Percentiles rank a stretch among this genome's conserved stretches.
Evolutionary conservation across 2,888 invertebrate genomes (phyloP).

Genomic region (Allygus modestus): DNA sequence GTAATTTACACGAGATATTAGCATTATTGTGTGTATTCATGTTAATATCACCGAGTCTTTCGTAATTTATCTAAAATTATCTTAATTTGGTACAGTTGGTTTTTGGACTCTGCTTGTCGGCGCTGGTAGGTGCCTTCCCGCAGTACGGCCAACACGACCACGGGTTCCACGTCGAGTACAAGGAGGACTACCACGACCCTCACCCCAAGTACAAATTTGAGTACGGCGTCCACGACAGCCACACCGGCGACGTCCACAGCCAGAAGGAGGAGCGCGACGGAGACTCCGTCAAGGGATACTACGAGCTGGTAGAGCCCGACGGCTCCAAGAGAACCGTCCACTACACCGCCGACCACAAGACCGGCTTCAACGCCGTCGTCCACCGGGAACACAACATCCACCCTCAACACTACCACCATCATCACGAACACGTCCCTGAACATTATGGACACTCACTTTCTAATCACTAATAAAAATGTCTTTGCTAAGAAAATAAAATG

Average conservation of each 20-base stretch:
- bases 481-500: too few relatives aligned
- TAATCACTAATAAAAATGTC: not conserved
- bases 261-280: slow-evolving; percentile 55
- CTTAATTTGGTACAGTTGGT: not conserved
- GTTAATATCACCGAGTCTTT: too few relatives aligned
- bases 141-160: slow-evolving; percentile 34
- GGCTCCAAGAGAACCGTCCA: slow-evolving; percentile 47
- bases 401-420: slow-evolving; percentile 39
- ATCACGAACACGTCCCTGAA: not conserved
- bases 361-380: slow-evolving; percentile 49
- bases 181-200: slow-evolving; percentile 48
- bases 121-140: not conserved
- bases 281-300: slow-evolving; percentile 40
- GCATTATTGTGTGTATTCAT: too few relatives aligned
- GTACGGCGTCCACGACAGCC: slow-evolving; percentile 52
- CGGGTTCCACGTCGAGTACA: slow-evolving; percentile 54
- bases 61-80: too few relatives aligned
- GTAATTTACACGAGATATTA: too few relatives aligned
- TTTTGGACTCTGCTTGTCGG: not conserved
- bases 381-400: slow-evolving; percentile 52
- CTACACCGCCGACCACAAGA: slow-evolving; percentile 50
- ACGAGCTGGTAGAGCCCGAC: slow-evolving; percentile 54
- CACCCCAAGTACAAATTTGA: slow-evolving; percentile 56
- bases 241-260: slow-evolving; percentile 51
- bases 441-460: not conserved